A percentile compares a stretch with the other conserved stretches of the same genome.
Conservation (phyloP, 2,113 vertebrate genomes). For the Microcebus murinus region DNA sequence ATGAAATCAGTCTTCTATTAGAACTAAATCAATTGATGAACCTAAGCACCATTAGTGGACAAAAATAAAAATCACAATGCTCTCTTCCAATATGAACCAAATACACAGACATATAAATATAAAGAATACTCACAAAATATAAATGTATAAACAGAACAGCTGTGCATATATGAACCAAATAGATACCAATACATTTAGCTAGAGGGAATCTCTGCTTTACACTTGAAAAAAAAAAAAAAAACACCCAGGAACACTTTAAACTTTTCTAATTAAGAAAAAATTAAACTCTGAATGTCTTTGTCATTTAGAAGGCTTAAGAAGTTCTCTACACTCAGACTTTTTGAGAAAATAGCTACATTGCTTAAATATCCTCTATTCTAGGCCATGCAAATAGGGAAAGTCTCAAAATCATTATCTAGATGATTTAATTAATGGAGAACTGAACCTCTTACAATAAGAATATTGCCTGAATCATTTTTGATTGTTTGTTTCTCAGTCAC, state of each 20-base stretch:
- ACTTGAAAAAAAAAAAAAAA: neutral
- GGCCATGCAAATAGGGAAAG: neutral
- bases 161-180: neutral
- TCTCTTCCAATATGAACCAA: neutral
- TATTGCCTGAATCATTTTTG: neutral
- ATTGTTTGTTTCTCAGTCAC: neutral
- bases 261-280: neutral
- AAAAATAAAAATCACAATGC: neutral
- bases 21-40: neutral
- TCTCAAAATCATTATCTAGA: neutral
- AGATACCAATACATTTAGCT: neutral
- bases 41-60: neutral
- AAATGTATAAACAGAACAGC: neutral
- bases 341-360: neutral
- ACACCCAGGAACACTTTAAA: neutral
- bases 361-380: neutral
- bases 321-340: neutral
- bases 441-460: neutral
- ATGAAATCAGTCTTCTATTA: neutral
- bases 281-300: neutral
- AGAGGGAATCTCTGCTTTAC: neutral
- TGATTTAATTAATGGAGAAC: slow-evolving; percentile 1
- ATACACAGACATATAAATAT: neutral
- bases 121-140: neutral
- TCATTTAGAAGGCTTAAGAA: neutral